Evolutionary conservation across 2,113 vertebrate genomes (phyloP).

Genomic region (Sclerurus mexicanus): DNA sequence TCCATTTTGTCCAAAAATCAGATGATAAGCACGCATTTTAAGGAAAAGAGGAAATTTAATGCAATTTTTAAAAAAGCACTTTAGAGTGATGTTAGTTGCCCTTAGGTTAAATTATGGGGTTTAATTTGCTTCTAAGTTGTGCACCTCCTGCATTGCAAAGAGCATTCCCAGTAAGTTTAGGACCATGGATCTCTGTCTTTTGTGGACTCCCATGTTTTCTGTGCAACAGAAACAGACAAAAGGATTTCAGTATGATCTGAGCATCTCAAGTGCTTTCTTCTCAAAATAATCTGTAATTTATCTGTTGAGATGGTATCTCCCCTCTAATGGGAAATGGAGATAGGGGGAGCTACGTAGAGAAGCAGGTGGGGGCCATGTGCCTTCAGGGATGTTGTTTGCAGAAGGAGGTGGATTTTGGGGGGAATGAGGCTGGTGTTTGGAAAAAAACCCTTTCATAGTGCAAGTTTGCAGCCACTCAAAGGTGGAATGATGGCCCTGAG

Average conservation of each 20-base stretch:
- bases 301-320: background rate
- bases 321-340: background rate
- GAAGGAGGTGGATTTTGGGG: background rate
- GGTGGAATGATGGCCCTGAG: background rate
- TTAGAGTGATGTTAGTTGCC: background rate
- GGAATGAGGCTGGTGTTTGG: background rate
- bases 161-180: background rate
- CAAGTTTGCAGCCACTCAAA: background rate
- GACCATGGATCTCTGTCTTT: background rate
- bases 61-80: background rate
- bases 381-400: background rate
- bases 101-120: background rate
- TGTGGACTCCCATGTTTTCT: background rate
- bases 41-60: background rate
- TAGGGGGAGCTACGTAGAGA: background rate
- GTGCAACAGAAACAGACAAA: background rate
- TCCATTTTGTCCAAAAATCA: background rate
- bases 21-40: background rate
- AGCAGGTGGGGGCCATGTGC: background rate
- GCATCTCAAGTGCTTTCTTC: accelerated
- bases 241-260: background rate
- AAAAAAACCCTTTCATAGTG: background rate
- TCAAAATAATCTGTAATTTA: background rate
- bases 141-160: background rate
- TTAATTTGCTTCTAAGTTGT: background rate